Evolutionary conservation across 1,140 invertebrate genomes (phyloP), one percentile per base, ranked within the genome.

Genomic region (Euborellia annulipes): DNA sequence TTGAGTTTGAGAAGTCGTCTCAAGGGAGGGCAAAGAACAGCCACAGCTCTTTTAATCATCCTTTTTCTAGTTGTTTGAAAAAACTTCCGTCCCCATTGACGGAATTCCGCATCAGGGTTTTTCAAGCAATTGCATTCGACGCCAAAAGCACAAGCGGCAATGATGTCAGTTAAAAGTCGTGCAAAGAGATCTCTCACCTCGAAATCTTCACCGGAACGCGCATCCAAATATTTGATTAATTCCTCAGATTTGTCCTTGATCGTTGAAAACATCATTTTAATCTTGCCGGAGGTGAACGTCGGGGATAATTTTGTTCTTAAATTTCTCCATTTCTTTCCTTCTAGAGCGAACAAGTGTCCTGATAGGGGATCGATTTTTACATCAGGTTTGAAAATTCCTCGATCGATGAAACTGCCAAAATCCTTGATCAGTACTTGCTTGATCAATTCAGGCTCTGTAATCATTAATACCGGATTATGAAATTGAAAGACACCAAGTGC

Each of bases 151-250:
- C 67, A 70, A 7, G 58, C 63, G 2, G 65, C 69, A 22, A 79
- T 76, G 2, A 75, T 59, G 50, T 81, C 77, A 17, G 75, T 74
- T 0, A 69, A 68, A 45, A 69, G 77, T 17, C 62, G 63, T 0
- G 60, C 64, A 21, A 64, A 56, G 0, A 70, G 17, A 8, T 38
- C 27, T 16, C 21, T 45, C 9, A 49, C 7, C 9, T 61, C 64
- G 1, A 67, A 56, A 41, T 67, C 62, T 9, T 65, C 34, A 19
- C 40, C 1, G 44, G 58, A 57, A 18, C 55, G 45, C 3, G 43
- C 18, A 7, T 45, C 27, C 13, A 47, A 8, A 23, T 19, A 32
- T 13, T 34, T 1, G 8, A 13, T 4, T 13, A 47, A 36, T 22
- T 43, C 39, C 1, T 27, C 9, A 3, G 20, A 39, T 13, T 40